phyloP scores from a whole-genome alignment of 2,113 vertebrate genomes.

The Dromas ardeola region DNA sequence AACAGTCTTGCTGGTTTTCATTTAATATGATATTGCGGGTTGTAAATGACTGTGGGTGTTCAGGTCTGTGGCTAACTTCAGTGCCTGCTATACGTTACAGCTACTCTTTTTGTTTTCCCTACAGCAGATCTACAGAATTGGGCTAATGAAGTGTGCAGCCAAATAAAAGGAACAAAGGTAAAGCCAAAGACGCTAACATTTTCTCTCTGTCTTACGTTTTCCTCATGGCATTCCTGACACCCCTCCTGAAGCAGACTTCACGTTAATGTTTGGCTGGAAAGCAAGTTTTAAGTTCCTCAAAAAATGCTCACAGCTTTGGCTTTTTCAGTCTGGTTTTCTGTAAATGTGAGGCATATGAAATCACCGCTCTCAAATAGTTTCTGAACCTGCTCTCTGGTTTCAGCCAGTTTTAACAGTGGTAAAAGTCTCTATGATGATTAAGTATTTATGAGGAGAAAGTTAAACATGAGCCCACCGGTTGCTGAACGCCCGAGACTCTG shows the following conservation, averaged over 20 bases:
- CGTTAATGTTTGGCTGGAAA: neutral
- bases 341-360: neutral
- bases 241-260: neutral
- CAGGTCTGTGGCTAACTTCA: slow-evolving; percentile 28
- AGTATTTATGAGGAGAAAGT: neutral
- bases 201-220: neutral
- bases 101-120: slow-evolving; percentile 38
- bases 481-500: neutral
- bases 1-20: slow-evolving; percentile 9
- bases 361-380: neutral
- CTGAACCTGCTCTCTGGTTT: slow-evolving; percentile 14
- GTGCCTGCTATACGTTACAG: neutral
- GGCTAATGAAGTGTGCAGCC: slow-evolving; percentile 72
- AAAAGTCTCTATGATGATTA: neutral
- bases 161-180: slow-evolving; percentile 77
- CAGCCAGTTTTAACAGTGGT: neutral
- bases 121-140: slow-evolving; percentile 77
- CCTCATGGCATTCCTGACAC: neutral
- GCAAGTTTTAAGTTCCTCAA: neutral
- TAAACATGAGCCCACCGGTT: neutral
- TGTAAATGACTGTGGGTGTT: slow-evolving; percentile 24
- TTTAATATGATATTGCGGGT: neutral
- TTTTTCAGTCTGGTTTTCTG: slow-evolving; percentile 28
- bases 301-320: neutral
- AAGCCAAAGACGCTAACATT: neutral